A percentile compares a stretch with the other conserved stretches of the same genome.
These are phyloP conservation scores for Eurosta solidaginis DNA, from an alignment of 1,140 invertebrate species.

Conservation along the genomic window DNA sequence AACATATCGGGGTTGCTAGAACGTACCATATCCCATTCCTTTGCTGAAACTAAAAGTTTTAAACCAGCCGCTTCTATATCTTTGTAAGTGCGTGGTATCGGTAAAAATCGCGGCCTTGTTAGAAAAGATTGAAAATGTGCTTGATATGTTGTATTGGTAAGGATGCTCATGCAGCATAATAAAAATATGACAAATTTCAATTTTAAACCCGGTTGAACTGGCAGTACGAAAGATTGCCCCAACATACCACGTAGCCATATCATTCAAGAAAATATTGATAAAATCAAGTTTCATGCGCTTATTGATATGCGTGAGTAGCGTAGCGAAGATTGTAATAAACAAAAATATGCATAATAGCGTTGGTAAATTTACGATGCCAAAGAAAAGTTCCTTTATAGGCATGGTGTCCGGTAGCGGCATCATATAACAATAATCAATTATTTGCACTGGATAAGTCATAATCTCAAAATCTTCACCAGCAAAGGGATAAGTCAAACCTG, in stretches of 20 bases:
- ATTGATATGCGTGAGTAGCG: neutral
- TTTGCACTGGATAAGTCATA: neutral
- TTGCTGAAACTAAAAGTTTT: neutral
- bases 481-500: neutral
- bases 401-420: neutral
- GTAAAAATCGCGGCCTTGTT: neutral
- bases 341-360: neutral
- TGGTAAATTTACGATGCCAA: neutral
- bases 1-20: neutral
- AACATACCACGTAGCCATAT: slow-evolving; percentile 31
- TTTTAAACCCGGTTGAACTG: neutral
- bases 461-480: neutral
- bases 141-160: slow-evolving; percentile 24
- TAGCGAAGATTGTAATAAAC: neutral
- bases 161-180: slow-evolving; percentile 26
- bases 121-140: slow-evolving; percentile 32
- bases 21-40: neutral
- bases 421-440: slow-evolving; percentile 30
- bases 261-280: slow-evolving; percentile 27
- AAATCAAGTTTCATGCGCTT: neutral
- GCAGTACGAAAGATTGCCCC: slow-evolving; percentile 30
- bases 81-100: neutral
- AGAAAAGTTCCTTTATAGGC: neutral
- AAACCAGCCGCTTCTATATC: slow-evolving; percentile 29
- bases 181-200: slow-evolving; percentile 11